phyloP scores from a whole-genome alignment of 1,140 invertebrate genomes.

The Drosophila virilis region DNA sequence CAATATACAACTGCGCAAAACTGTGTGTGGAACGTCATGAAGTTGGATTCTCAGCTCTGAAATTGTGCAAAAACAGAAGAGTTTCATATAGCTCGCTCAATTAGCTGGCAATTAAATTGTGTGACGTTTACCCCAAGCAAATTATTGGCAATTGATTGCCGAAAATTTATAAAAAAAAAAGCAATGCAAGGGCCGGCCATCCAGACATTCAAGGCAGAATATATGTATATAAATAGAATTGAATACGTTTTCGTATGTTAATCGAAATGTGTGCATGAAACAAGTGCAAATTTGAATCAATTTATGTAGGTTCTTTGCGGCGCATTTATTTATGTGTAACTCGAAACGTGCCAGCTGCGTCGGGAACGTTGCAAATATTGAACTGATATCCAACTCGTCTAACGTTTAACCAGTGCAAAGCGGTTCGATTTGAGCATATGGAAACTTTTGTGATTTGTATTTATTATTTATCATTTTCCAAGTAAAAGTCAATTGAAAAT shows the following conservation, averaged over 20 bases:
- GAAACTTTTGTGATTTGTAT: constrained; percentile 53
- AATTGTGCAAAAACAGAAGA: background rate
- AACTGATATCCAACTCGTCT: constrained; percentile 17
- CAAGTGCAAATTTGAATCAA: constrained; percentile 72
- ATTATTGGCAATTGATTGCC: constrained; percentile 63
- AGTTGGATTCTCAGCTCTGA: constrained; percentile 3
- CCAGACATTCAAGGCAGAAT: constrained; percentile 7
- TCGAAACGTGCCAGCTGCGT: constrained; percentile 65
- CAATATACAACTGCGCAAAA: constrained; percentile 48
- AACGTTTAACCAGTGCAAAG: constrained; percentile 55
- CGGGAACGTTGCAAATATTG: constrained; percentile 29
- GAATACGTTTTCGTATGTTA: constrained; percentile 1
- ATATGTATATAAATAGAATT: constrained; percentile 8
- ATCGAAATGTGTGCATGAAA: constrained; percentile 13
- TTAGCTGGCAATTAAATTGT: constrained; percentile 65
- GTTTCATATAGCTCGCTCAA: constrained; percentile 37
- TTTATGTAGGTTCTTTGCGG: constrained; percentile 62
- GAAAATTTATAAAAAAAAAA: constrained; percentile 52
- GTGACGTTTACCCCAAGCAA: constrained; percentile 46
- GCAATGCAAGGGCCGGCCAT: constrained; percentile 42
- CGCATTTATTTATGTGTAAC: constrained; percentile 70
- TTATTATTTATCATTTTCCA: constrained; percentile 26
- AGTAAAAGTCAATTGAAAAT: constrained; percentile 34
- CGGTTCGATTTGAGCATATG: constrained; percentile 53
- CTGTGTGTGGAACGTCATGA: constrained; percentile 11